Evolutionary conservation across 2,113 vertebrate genomes (phyloP).

Genomic region (Hipposideros armiger): DNA sequence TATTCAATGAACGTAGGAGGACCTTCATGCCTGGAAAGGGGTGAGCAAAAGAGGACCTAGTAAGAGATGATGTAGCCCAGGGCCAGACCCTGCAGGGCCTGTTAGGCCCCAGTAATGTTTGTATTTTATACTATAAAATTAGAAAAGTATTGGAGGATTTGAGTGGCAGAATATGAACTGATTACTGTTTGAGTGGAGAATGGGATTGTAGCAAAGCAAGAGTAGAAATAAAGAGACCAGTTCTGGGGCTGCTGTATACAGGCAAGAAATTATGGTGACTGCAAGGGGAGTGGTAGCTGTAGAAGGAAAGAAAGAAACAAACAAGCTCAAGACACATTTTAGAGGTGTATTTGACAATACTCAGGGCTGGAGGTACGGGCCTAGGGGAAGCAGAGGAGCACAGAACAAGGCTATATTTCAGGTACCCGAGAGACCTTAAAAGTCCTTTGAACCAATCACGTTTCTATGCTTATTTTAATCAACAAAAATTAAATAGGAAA

Average conservation of each 20-base stretch:
- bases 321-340: background rate
- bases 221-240: background rate
- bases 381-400: background rate
- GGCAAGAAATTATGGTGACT: background rate
- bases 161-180: background rate
- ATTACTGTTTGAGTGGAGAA: background rate
- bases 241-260: background rate
- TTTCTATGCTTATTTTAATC: slow-evolving; percentile 21
- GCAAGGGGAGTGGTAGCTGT: background rate
- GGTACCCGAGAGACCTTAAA: background rate
- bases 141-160: background rate
- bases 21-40: background rate
- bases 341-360: background rate
- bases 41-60: background rate
- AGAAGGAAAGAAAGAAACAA: background rate
- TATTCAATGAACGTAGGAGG: background rate
- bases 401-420: background rate
- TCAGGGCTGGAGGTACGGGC: background rate
- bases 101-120: background rate
- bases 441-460: background rate
- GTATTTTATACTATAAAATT: background rate
- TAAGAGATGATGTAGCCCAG: background rate
- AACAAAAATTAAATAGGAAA: background rate
- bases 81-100: background rate
- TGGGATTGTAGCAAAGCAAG: background rate